A percentile compares a stretch with the other conserved stretches of the same genome.
Conservation (phyloP, 2,888 invertebrate species). For the Zaprionus lineosus region DNA sequence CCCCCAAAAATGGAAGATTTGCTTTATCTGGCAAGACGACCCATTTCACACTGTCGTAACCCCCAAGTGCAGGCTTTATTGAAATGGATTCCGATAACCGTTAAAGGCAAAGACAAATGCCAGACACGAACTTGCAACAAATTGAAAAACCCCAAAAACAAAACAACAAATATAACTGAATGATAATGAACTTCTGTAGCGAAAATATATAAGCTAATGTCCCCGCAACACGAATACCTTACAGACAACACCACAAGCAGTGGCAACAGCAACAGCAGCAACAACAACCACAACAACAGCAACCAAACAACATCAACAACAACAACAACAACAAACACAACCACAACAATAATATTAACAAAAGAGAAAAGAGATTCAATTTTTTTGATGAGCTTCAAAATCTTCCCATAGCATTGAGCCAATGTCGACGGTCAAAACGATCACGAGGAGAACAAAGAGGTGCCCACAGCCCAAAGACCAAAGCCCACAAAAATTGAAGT, state of each 20-base stretch:
- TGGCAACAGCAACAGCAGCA: constrained; percentile 11
- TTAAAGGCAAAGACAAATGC: constrained; percentile 30
- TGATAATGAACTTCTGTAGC: constrained; percentile 59
- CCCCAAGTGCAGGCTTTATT: constrained; percentile 25
- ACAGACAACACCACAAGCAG: constrained; percentile 2
- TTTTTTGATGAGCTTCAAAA: constrained; percentile 45
- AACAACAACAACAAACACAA: constrained; percentile 11
- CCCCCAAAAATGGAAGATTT: neutral
- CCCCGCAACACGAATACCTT: constrained; percentile 55
- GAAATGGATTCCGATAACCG: constrained; percentile 57
- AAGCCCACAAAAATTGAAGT: constrained; percentile 18
- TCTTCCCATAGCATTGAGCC: constrained; percentile 63
- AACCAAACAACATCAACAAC: constrained; percentile 4
- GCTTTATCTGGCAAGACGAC: constrained; percentile 30
- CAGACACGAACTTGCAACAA: constrained; percentile 54
- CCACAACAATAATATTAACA: constrained; percentile 9
- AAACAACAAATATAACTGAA: constrained; percentile 27
- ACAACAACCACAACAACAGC: too few species aligned
- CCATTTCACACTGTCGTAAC: constrained; percentile 50
- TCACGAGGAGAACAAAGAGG: constrained; percentile 52
- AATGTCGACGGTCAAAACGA: constrained; percentile 58
- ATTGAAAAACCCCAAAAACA: constrained; percentile 47
- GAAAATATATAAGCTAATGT: constrained; percentile 61
- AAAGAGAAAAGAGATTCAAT: constrained; percentile 14
- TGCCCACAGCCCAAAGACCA: constrained; percentile 4